A percentile compares a stretch with the other conserved stretches of the same genome.
phyloP scores from a whole-genome alignment of 2,888 invertebrate species.

The Gari tellinella region DNA sequence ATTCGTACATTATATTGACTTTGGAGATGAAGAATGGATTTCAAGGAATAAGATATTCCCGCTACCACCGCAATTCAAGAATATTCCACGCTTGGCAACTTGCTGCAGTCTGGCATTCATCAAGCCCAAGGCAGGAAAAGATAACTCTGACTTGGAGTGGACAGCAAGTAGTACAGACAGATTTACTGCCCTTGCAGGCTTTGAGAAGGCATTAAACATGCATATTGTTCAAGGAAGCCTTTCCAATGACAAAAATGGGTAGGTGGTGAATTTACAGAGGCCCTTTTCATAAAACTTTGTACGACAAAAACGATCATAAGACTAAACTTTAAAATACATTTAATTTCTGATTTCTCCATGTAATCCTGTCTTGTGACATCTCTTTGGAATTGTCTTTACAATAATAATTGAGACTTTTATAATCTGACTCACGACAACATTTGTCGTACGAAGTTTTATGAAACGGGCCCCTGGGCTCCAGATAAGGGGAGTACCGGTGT shows the following conservation, averaged over 20 bases:
- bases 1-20: conserved; percentile 92
- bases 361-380: too few relatives aligned
- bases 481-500: too few relatives aligned
- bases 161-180: conserved; percentile 32
- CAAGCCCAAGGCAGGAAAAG: conserved; percentile 45
- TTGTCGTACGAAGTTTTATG: too few relatives aligned
- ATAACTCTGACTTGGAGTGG: conserved; percentile 45
- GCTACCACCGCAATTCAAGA: conserved; percentile 89
- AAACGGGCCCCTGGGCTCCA: too few relatives aligned
- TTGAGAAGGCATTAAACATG: conserved; percentile 62
- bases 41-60: conserved; percentile 89
- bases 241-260: conserved; percentile 41
- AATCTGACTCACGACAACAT: too few relatives aligned
- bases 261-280: conserved; percentile 15
- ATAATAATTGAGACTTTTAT: too few relatives aligned
- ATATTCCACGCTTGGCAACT: conserved; percentile 92
- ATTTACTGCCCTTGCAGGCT: conserved; percentile 54
- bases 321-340: too few relatives aligned
- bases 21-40: conserved; percentile 92
- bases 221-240: conserved; percentile 58
- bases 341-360: too few relatives aligned
- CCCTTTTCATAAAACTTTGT: too few relatives aligned
- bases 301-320: too few relatives aligned
- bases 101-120: conserved; percentile 91
- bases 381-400: too few relatives aligned